Conservation (phyloP, 2,113 vertebrate genomes). For the Micronycteris hirsuta region DNA sequence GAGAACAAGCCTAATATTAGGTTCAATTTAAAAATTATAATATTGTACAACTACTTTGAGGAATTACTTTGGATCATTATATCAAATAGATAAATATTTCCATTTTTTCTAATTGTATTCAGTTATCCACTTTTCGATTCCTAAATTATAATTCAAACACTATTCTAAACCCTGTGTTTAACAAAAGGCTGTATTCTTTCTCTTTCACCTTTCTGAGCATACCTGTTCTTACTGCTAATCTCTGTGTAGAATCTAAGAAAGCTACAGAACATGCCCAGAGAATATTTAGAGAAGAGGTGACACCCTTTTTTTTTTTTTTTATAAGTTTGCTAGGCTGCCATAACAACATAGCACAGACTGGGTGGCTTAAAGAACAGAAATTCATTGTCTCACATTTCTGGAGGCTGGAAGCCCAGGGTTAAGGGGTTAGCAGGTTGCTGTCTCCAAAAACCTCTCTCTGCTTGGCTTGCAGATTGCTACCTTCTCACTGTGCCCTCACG, state of each 20-base stretch:
- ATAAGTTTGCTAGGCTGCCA: not conserved
- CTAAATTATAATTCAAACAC: not conserved
- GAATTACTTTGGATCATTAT: not conserved
- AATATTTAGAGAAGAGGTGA: not conserved
- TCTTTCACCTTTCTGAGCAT: not conserved
- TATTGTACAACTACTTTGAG: not conserved
- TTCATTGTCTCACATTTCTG: not conserved
- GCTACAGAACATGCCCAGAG: not conserved
- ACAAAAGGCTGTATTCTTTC: not conserved
- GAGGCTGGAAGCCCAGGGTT: not conserved
- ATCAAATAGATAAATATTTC: not conserved
- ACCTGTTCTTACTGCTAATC: not conserved
- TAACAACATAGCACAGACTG: not conserved
- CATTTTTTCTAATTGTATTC: not conserved
- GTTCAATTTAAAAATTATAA: not conserved
- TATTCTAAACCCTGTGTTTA: not conserved
- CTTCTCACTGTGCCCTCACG: accelerated
- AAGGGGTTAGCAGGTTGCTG: not conserved
- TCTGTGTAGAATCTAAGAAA: not conserved
- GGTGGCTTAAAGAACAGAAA: not conserved
- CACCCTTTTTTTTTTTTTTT: not conserved
- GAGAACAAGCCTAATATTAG: not conserved
- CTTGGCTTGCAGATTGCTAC: not conserved
- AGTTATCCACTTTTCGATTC: not conserved
- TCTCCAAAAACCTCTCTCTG: not conserved